phyloP scores from a whole-genome alignment of 2,797 vertebrate species.

The Falco berigora region DNA sequence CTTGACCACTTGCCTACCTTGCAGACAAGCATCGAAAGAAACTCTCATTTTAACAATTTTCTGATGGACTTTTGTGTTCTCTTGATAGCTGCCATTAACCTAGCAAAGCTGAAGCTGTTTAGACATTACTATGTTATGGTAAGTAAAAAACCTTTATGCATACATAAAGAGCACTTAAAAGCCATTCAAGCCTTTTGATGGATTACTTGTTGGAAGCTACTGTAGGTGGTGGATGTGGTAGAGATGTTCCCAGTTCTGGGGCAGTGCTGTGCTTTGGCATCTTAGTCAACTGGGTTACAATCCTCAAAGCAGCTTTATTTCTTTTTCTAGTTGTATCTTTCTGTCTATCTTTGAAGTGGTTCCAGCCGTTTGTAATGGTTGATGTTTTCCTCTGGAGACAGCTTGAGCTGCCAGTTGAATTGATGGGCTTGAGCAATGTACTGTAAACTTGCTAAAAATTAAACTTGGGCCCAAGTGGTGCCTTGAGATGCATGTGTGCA shows the following conservation, averaged over 20 bases:
- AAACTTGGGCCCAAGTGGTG: constrained; percentile 46
- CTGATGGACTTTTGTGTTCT: constrained; percentile 37
- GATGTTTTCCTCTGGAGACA: constrained; percentile 41
- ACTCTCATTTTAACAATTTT: not conserved
- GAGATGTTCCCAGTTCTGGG: not conserved
- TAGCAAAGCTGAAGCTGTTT: constrained; percentile 87
- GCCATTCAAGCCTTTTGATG: not conserved
- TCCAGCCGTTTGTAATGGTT: constrained; percentile 35
- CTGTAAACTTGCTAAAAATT: constrained; percentile 46
- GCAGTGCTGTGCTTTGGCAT: not conserved
- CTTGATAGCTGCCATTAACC: constrained; percentile 81
- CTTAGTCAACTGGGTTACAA: not conserved
- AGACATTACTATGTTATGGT: constrained; percentile 89
- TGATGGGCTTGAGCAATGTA: constrained; percentile 28
- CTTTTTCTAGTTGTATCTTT: not conserved
- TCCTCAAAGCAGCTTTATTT: not conserved
- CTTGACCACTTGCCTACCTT: not conserved
- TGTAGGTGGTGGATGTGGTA: not conserved
- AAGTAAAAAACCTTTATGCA: constrained; percentile 33
- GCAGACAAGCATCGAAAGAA: not conserved
- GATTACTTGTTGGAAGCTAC: not conserved
- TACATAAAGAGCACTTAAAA: not conserved
- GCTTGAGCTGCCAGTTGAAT: constrained; percentile 51
- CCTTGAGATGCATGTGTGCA: constrained; percentile 18
- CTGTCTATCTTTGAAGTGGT: constrained; percentile 4